phyloP scores from a whole-genome alignment of 2,797 vertebrate genomes.

The Pangasius krempfi region DNA sequence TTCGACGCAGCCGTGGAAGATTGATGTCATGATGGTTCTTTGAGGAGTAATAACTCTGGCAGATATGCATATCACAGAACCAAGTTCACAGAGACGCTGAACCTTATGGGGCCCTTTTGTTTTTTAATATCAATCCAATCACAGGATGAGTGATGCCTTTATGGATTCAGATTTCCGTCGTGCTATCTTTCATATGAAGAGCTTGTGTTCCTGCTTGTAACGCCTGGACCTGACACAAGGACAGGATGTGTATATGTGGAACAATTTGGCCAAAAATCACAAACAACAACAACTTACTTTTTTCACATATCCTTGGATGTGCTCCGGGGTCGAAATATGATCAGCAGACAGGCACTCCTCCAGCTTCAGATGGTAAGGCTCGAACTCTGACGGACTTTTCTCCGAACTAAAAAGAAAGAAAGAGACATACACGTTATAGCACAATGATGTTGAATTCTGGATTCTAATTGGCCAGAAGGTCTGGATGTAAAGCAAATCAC shows the following conservation, averaged over 20 bases:
- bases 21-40: conserved; percentile 40
- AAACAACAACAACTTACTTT: conserved; percentile 78
- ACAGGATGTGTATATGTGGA: neutral
- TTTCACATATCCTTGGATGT: conserved; percentile 92
- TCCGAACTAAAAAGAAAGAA: conserved; percentile 75
- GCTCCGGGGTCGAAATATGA: conserved; percentile 83
- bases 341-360: conserved; percentile 86
- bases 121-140: conserved; percentile 43
- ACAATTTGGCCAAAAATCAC: neutral
- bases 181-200: neutral
- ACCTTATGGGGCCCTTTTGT: conserved; percentile 8
- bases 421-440: neutral
- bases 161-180: conserved; percentile 17
- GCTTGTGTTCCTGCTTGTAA: neutral
- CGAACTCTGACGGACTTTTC: conserved; percentile 74
- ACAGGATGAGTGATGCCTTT: conserved; percentile 16
- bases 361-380: conserved; percentile 84
- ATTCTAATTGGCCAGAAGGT: neutral
- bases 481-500: neutral
- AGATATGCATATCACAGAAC: conserved; percentile 25
- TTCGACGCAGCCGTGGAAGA: conserved; percentile 18
- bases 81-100: conserved; percentile 10
- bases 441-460: neutral
- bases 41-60: conserved; percentile 36
- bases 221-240: neutral